Evolutionary conservation across 92 coral and sea anemone genomes (phyloP).

Genomic region (Epizoanthus stellaris): DNA sequence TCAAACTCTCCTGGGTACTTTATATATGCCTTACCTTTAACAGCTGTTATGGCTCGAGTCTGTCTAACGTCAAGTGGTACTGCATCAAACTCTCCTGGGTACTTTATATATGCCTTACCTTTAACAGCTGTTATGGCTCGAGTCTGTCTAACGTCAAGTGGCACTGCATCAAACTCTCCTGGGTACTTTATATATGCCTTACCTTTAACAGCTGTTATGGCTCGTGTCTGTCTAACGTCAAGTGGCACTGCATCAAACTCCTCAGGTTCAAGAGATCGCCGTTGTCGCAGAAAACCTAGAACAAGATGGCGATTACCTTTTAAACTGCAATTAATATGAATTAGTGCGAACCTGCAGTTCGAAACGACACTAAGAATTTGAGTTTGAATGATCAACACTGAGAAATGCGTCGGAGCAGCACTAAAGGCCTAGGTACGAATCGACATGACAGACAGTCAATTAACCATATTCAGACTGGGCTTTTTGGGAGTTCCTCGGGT

Average conservation of each 20-base stretch:
- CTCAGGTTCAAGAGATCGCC: not conserved
- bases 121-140: constrained; percentile 34
- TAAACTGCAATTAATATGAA: too few species aligned
- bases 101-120: constrained; percentile 14
- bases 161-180: not conserved
- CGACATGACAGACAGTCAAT: too few species aligned
- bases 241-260: constrained; percentile 6
- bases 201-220: constrained; percentile 39
- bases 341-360: too few species aligned
- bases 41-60: constrained; percentile 36
- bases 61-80: not conserved
- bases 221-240: constrained; percentile 14
- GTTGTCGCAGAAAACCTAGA: constrained; percentile 35
- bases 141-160: not conserved
- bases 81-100: constrained; percentile 6
- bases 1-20: too few species aligned
- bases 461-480: too few species aligned
- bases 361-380: too few species aligned
- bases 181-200: not conserved
- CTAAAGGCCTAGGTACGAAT: too few species aligned
- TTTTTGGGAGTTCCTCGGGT: too few species aligned
- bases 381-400: too few species aligned
- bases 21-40: constrained; percentile 35
- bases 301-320: not conserved
- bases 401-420: too few species aligned